A percentile compares a stretch with the other conserved stretches of the same genome.
phyloP scores from a whole-genome alignment of 2,888 invertebrate species.

The Erannis defoliaria region DNA sequence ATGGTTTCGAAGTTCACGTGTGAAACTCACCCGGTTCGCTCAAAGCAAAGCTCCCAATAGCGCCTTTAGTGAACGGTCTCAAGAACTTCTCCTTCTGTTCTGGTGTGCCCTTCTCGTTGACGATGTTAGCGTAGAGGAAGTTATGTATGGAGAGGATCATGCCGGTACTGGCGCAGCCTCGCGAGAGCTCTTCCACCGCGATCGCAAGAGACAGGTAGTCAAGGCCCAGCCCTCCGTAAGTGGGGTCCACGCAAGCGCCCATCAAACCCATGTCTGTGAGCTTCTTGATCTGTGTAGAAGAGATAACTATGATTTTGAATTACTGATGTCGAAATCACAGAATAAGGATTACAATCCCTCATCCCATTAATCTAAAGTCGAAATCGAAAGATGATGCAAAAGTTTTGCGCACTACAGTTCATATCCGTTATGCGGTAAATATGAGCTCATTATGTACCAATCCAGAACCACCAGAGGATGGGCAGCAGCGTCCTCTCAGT shows the following conservation, averaged over 20 bases:
- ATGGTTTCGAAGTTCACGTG: no score
- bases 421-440: no score
- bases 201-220: conserved; percentile 90
- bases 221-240: conserved; percentile 89
- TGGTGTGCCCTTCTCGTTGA: conserved; percentile 88
- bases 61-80: conserved; percentile 87
- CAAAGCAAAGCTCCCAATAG: conserved; percentile 92
- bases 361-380: no score
- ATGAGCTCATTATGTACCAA: no score
- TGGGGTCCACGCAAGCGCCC: conserved; percentile 88
- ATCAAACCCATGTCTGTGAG: conserved; percentile 90
- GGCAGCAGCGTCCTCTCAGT: no score
- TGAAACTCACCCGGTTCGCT: conserved; percentile 89
- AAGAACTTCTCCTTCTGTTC: conserved; percentile 90
- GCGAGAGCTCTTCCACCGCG: conserved; percentile 92
- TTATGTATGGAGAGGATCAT: conserved; percentile 93
- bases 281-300: conserved; percentile 85
- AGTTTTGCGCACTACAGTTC: no score
- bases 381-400: no score
- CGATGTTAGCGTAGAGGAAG: conserved; percentile 90
- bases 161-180: conserved; percentile 92
- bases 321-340: no score
- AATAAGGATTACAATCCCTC: no score
- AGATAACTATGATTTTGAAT: background rate
- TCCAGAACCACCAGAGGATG: no score